Conservation (phyloP, 2,797 vertebrate species). For the Fringilla coelebs region DNA sequence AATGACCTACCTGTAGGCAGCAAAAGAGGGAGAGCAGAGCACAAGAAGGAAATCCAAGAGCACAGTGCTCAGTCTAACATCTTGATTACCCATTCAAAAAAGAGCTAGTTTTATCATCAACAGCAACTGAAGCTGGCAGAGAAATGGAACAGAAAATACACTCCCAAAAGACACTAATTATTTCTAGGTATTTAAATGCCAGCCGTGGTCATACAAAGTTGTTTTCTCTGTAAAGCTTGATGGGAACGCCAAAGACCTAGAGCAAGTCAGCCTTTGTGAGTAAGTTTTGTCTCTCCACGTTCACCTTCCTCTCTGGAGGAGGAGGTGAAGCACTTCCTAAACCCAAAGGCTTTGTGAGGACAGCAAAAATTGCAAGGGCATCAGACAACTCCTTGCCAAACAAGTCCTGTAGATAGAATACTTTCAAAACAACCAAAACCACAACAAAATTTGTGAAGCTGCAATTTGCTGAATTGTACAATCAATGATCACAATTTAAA, state of each 20-base stretch:
- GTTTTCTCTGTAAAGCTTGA: not conserved
- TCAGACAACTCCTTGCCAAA: not conserved
- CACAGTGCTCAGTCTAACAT: not conserved
- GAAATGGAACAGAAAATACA: not conserved
- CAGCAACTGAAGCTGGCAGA: not conserved
- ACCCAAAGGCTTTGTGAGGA: not conserved
- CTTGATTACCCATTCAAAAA: not conserved
- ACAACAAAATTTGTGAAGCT: not conserved
- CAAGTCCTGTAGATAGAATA: not conserved
- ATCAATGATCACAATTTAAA: not conserved
- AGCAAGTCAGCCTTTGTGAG: not conserved
- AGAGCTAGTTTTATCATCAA: not conserved
- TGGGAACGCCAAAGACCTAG: not conserved
- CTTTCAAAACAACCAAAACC: not conserved
- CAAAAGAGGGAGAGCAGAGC: not conserved
- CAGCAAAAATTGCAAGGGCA: not conserved
- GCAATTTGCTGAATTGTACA: not conserved
- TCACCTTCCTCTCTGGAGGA: not conserved
- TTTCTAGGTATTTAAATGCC: not conserved
- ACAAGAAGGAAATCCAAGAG: not conserved
- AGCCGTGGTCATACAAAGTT: accelerated
- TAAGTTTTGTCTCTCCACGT: not conserved
- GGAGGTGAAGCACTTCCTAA: not conserved
- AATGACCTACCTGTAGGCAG: not conserved
- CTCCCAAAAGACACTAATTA: not conserved